Evolutionary conservation across 2,888 invertebrate species (phyloP).

Genomic region (Tanypteryx hageni): DNA sequence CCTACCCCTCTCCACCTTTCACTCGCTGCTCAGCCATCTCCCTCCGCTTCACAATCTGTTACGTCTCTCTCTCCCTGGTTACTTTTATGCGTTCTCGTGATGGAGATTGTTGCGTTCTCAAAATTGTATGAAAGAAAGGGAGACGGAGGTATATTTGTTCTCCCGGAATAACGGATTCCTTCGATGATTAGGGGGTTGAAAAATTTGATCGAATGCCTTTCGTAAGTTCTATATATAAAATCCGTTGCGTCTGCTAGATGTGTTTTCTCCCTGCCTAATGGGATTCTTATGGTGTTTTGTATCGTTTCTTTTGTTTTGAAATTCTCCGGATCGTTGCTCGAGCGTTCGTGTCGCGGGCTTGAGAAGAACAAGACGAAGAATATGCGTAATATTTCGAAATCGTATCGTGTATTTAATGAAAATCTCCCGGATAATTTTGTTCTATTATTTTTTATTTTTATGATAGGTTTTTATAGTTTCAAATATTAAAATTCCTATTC

Average conservation of each 20-base stretch:
- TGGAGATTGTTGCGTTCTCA: not conserved
- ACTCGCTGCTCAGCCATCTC: constrained; percentile 2
- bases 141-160: not conserved
- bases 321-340: not conserved
- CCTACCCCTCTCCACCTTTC: not conserved
- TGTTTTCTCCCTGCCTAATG: not conserved
- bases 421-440: too few species aligned
- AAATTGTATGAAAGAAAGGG: not conserved
- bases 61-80: not conserved
- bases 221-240: not conserved
- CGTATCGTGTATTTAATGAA: not conserved
- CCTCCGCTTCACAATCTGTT: not conserved
- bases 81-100: not conserved
- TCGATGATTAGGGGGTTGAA: not conserved
- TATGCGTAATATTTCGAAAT: not conserved
- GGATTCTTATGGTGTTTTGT: not conserved
- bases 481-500: too few species aligned
- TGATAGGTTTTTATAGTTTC: too few species aligned
- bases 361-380: not conserved
- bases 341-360: not conserved
- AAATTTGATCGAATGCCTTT: not conserved
- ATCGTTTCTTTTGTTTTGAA: not conserved
- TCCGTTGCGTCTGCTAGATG: not conserved
- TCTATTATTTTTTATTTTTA: too few species aligned
- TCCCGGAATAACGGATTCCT: not conserved